phyloP scores from a whole-genome alignment of 2,888 invertebrate species.

The Ophion slaviceki region DNA sequence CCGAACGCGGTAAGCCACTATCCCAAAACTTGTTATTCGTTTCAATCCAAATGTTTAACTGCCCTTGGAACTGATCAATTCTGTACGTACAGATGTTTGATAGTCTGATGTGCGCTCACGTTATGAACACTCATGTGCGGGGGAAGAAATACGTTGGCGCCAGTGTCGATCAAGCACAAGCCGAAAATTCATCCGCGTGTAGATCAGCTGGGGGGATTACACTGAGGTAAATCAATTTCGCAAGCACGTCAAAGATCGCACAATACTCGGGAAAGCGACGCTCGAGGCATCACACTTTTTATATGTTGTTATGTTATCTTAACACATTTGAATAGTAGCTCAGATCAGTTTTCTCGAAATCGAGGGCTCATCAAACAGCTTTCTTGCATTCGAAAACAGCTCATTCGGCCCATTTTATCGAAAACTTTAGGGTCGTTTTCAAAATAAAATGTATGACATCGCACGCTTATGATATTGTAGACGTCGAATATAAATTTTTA shows the following conservation, averaged over 20 bases:
- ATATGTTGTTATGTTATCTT: too few relatives aligned
- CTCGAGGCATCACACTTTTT: too few relatives aligned
- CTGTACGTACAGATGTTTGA: conserved; percentile 87
- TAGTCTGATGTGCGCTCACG: conserved; percentile 91
- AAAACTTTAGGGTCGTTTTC: too few relatives aligned
- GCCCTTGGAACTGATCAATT: not conserved
- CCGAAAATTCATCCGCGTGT: conserved; percentile 7
- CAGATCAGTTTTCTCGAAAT: too few relatives aligned
- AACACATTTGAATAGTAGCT: too few relatives aligned
- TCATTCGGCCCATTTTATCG: too few relatives aligned
- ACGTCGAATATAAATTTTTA: too few relatives aligned
- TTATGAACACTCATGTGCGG: conserved; percentile 90
- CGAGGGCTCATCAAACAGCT: too few relatives aligned
- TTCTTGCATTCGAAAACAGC: too few relatives aligned
- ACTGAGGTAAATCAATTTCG: conserved; percentile 56
- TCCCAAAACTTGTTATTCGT: not conserved
- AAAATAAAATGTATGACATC: too few relatives aligned
- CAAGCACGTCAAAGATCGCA: not conserved
- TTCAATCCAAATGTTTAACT: not conserved
- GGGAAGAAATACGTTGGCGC: conserved; percentile 68
- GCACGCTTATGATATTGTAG: too few relatives aligned
- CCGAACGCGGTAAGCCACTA: conserved; percentile 88
- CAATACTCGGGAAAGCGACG: too few relatives aligned
- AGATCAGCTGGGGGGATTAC: conserved; percentile 34
- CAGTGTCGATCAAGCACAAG: conserved; percentile 33